Evolutionary conservation across 2,797 vertebrate genomes (phyloP), one percentile per base, ranked within the genome.

Genomic region (Poeciliopsis gracilis): DNA sequence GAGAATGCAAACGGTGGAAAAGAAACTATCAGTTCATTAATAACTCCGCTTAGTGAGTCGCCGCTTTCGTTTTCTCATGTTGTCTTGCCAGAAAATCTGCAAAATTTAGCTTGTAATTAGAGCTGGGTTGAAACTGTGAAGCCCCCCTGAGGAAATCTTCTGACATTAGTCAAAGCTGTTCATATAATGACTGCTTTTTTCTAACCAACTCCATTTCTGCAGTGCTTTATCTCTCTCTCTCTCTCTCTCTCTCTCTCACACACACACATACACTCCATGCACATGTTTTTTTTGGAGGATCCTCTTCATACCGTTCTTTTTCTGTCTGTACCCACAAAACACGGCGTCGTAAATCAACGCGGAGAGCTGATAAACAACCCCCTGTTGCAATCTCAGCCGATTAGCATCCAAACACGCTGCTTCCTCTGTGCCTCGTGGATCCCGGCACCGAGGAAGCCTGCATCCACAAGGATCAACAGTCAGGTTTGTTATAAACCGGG

Each of bases 291-390:
- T 75, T 67, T 67, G 77, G 73, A 77, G 28, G 80, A 63, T 84
- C 72, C 5, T 84, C 83, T 88, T 88, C 82, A 83, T 90, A 73
- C 81, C 82, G 33, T 73, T 73, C 83, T 77, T 87, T 89, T 89
- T 89, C 61, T 87, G 82, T 84, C 81, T 86, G 67, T 75, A 81
- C 75, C 84, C 88, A 83, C 87, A 86, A 88, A 91, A 85, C 77
- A 73, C 82, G 75, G 66, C 80, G 71, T 86, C 77, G 86, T 91
- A 90, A 89, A 92, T 91, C 87, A 91, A 71, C 82, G 61, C 77
- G 74, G 71, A 38, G 57, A 89, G 73, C 77, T 77, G 79, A 92
- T 90, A 85, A 89, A 89, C 88, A 91, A 86, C 20, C 45, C 59
- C 49, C 70, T 87, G 81, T 78, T 88, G 74, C 86, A 86, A 87